Base-by-base conservation (phyloP, 1,140 invertebrate species). In the Scaptomyza hsui region DNA sequence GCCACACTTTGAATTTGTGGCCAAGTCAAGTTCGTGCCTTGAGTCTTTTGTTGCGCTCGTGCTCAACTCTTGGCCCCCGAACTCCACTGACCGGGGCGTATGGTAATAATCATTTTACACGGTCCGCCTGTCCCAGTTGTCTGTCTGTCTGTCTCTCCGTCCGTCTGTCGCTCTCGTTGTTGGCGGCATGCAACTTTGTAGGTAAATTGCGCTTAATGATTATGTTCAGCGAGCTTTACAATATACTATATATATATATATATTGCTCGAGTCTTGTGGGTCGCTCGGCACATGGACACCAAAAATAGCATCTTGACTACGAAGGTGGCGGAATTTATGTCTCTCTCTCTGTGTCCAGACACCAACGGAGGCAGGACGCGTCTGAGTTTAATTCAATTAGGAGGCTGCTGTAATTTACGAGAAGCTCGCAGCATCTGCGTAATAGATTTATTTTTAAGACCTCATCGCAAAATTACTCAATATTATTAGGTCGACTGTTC, bases 121-220 rank as follows among this genome's bases (percentile, higher is more conserved):
- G 62, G 62, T 24, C 42, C 44, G 55, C 47, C 32, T 10, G 13
- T 61, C 35, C 19, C n/a, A n/a, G n/a, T 24, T 9, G 26, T 9
- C 18, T 32, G 35, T 9, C 37, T 10, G 4, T 32, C 47, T 4
- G 18, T 18, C 41, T 42, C 21, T 37, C 12, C 32, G 32, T 10
- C 35, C 9, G 6, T 41, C 45, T n/a, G 13, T 13, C 48, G 39
- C 37, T 37, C 41, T 26, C 48, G 18, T 39, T 71, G 72, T 71
- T 75, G 78, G 81, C 81, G 82, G 82, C 82, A 82, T 72, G 65
- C 65, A 77, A 88, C 83, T 86, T 88, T 86, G 83, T 86, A 88
- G 82, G 82, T 89, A 88, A 88, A 88, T 88, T 88, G 79, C 82
- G 78, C 83, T 89, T 88, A 88, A 88, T 88, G 82, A 88, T 88